Conservation (phyloP, 2,888 invertebrate species). For the Cepaea hortensis region DNA sequence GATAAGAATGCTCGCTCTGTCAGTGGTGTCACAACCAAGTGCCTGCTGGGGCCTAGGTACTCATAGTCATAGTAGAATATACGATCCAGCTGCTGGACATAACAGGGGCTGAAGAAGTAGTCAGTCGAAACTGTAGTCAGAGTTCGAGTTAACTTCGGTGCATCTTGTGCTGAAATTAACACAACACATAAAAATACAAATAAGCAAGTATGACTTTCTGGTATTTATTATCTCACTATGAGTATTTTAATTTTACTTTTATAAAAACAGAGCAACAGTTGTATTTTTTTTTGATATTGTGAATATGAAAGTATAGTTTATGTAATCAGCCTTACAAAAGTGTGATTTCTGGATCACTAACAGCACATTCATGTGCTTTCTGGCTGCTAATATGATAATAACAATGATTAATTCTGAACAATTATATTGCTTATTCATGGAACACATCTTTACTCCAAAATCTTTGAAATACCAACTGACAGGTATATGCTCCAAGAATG, state of each 20-base stretch:
- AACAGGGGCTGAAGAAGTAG: conserved; percentile 72
- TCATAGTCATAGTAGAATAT: conserved; percentile 73
- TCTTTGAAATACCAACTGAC: too few relatives aligned
- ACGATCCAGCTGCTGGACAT: conserved; percentile 71
- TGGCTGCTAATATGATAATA: not conserved
- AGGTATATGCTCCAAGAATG: too few relatives aligned
- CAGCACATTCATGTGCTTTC: not conserved
- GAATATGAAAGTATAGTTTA: not conserved
- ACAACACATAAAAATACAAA: not conserved
- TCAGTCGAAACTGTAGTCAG: conserved; percentile 71
- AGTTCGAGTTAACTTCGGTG: conserved; percentile 58
- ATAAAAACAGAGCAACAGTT: not conserved
- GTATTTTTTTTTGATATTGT: not conserved
- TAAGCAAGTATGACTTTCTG: not conserved
- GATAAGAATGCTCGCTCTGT: conserved; percentile 73
- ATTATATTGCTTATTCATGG: too few relatives aligned
- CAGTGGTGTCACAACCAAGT: conserved; percentile 71
- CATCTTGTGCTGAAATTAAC: conserved; percentile 48
- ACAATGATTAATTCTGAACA: too few relatives aligned
- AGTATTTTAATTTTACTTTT: not conserved
- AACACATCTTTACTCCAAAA: too few relatives aligned
- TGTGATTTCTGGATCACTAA: not conserved
- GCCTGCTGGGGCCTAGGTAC: conserved; percentile 67
- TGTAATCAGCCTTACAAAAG: not conserved
- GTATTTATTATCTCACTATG: not conserved